Base-by-base conservation (phyloP, 2,888 invertebrate genomes). In the Athalia cordata region DNA sequence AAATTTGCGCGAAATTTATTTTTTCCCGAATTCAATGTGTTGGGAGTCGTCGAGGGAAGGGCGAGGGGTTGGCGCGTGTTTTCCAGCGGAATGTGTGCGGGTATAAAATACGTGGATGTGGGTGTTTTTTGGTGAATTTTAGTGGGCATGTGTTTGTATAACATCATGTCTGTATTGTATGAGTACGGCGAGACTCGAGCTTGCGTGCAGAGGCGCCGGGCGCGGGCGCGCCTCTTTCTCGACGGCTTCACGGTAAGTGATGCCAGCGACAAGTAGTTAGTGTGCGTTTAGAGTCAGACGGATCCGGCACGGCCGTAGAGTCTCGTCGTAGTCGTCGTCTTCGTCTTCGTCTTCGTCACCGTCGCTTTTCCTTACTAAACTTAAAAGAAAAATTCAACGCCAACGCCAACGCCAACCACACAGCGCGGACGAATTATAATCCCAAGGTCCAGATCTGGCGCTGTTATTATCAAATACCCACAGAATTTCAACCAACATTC, bases 231-330 rank as follows among this genome's bases (percentile, higher is more conserved):
- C 29, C 29, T 29, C 29, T 62, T 29, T 81, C 79, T 77, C 77
- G 45, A 77, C 77, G 64, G 70, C 43, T 62, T 64, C 5, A 49
- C 76, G 64, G 79, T 78, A 78, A 78, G 59, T 62, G 65, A 77
- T 64, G 74, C 70, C 57, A 76, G 77, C 70, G 77, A 78, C 67
- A 78, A 81, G 79, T 81, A 81, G 83, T 82, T 79, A 74, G 80
- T 79, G 82, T 79, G 78, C 81, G 82, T 79, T 79, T 82, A 83
- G 83, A 82, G 82, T 82, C 79, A 75, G 75, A 75, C 75, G 50
- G 75, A 62, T 62, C 15, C 75, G 62, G 50, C 29, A 62, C 75
- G 75, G 72, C 13, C 72, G 72, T 59, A 72, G 47, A 13, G 57
- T 72, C 72, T 59, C 59, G 72, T 55, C 55, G 29, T 66, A 66